phyloP scores from a whole-genome alignment of 2,113 vertebrate genomes.

The Porphyrio hochstetteri region DNA sequence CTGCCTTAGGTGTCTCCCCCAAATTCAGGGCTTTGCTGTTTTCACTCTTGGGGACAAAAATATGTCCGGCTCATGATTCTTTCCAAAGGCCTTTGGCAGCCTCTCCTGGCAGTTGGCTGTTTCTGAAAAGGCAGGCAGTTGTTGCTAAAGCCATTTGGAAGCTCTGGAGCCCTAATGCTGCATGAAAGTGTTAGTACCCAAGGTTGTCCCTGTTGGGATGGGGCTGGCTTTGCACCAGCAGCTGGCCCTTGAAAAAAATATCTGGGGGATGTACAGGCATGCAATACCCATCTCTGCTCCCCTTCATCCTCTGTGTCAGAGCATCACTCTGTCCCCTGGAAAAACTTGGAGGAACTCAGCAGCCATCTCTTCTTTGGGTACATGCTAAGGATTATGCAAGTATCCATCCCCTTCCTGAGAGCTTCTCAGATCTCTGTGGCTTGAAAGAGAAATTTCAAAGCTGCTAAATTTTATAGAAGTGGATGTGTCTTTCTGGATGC shows the following conservation, averaged over 20 bases:
- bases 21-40: not conserved
- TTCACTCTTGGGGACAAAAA: not conserved
- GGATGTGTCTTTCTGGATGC: not conserved
- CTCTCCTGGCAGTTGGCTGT: slow-evolving; percentile 39
- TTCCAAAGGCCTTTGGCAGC: slow-evolving; percentile 48
- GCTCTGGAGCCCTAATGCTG: not conserved
- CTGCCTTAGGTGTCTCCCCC: not conserved
- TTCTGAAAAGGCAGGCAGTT: slow-evolving; percentile 23
- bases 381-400: not conserved
- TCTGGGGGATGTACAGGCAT: rapidly evolving
- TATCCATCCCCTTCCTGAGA: not conserved
- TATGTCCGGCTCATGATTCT: not conserved
- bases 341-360: not conserved
- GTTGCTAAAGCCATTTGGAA: slow-evolving; percentile 33
- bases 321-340: not conserved
- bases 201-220: not conserved
- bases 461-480: not conserved
- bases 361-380: not conserved
- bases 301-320: not conserved
- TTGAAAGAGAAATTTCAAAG: not conserved
- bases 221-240: not conserved
- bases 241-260: not conserved
- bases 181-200: not conserved
- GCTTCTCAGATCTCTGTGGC: not conserved
- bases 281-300: not conserved